Conservation (phyloP, 2,888 invertebrate genomes). For the Diloba caeruleocephala region DNA sequence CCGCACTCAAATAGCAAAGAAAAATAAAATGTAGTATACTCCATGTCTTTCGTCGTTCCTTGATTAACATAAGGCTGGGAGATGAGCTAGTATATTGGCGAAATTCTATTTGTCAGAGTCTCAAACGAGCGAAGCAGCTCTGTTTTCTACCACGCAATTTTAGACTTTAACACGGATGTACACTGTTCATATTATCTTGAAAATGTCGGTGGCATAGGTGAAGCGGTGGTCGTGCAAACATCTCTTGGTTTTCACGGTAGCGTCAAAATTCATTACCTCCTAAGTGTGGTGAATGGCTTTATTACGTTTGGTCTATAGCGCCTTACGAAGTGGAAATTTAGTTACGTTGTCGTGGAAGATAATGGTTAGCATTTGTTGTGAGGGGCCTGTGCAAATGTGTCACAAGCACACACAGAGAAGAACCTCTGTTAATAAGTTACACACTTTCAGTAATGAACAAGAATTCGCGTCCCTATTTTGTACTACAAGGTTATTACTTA, state of each 20-base stretch:
- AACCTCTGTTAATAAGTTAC: neutral
- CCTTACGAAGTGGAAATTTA: conserved; percentile 40
- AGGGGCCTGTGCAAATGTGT: conserved; percentile 19
- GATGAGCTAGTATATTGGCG: conserved; percentile 40
- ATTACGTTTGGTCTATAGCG: conserved; percentile 43
- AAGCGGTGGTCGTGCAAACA: conserved; percentile 43
- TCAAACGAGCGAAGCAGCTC: conserved; percentile 11
- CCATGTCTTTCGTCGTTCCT: conserved; percentile 23
- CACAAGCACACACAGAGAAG: neutral
- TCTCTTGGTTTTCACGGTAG: conserved; percentile 45
- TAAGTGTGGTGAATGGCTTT: conserved; percentile 54
- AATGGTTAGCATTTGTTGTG: conserved; percentile 40
- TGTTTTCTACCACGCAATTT: neutral
- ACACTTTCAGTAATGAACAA: too few species aligned
- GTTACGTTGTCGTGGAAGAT: conserved; percentile 37
- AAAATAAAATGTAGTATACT: conserved; percentile 5
- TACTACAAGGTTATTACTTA: too few species aligned
- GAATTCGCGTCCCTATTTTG: too few species aligned
- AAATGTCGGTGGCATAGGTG: conserved; percentile 9
- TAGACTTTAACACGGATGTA: conserved; percentile 2
- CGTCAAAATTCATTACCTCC: conserved; percentile 58
- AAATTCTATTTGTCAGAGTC: conserved; percentile 42
- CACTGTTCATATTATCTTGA: conserved; percentile 21
- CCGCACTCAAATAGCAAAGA: neutral
- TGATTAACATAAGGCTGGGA: conserved; percentile 29